Evolutionary conservation across 92 coral and sea anemone genomes (phyloP).

Genomic region (Paragorgia papillata): DNA sequence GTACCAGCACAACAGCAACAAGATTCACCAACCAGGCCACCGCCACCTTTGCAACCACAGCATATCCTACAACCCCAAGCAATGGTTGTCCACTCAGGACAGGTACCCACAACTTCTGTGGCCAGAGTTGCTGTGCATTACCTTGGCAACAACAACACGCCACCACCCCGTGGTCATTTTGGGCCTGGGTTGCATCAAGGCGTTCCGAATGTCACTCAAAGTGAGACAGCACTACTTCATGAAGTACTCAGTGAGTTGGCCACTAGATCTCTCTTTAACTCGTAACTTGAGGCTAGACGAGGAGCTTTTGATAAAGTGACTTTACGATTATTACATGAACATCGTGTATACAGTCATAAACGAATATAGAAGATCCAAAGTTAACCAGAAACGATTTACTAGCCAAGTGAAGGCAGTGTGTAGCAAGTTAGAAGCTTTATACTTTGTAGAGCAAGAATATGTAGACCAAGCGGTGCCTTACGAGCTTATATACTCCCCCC

Average conservation of each 20-base stretch:
- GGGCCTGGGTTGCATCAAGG: constrained; percentile 26
- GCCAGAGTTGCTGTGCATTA: constrained; percentile 38
- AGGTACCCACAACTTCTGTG: constrained; percentile 7
- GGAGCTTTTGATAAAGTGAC: background rate
- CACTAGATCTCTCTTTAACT: constrained; percentile 37
- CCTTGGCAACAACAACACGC: constrained; percentile 20
- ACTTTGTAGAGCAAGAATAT: too few relatives aligned
- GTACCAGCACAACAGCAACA: constrained; percentile 9
- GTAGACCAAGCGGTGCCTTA: too few relatives aligned
- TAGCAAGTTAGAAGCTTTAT: too few relatives aligned
- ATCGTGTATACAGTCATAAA: too few relatives aligned
- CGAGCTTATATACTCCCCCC: too few relatives aligned
- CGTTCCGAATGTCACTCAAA: constrained; percentile 37
- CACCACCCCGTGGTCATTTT: constrained; percentile 19
- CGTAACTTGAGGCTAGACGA: background rate
- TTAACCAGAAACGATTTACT: too few relatives aligned
- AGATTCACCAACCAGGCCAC: background rate
- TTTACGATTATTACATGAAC: too few relatives aligned
- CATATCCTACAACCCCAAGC: background rate
- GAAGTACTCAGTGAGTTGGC: constrained; percentile 40
- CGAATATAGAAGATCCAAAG: too few relatives aligned
- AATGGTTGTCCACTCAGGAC: constrained; percentile 15
- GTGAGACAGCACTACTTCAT: constrained; percentile 43
- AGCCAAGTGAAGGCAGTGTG: too few relatives aligned
- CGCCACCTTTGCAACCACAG: constrained; percentile 11